Conservation (phyloP, 2,797 vertebrate species). For the Rhinatrema bivittatum region DNA sequence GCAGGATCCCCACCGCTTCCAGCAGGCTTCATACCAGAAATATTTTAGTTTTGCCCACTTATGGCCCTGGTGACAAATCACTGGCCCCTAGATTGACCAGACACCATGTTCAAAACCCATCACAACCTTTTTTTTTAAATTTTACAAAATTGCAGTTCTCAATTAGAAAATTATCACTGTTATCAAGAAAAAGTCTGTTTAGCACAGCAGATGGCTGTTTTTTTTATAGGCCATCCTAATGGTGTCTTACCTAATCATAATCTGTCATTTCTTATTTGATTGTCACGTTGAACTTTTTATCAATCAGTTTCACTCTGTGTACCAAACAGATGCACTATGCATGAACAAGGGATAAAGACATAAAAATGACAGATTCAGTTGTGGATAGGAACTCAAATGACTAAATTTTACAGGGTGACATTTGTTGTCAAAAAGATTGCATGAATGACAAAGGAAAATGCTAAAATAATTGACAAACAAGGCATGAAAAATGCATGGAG, state of each 20-base stretch:
- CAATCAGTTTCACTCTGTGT: constrained; percentile 52
- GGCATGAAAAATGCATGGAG: constrained; percentile 20
- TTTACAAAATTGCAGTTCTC: constrained; percentile 45
- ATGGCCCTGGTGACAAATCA: too few species aligned
- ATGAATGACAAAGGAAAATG: constrained; percentile 25
- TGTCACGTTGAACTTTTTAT: constrained; percentile 49
- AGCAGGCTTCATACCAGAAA: too few species aligned
- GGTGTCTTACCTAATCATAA: constrained; percentile 57
- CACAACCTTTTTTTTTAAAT: too few species aligned
- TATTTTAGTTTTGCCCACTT: too few species aligned
- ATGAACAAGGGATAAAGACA: constrained; percentile 28
- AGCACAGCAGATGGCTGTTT: constrained; percentile 52
- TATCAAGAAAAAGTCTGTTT: too few species aligned
- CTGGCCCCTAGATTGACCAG: too few species aligned
- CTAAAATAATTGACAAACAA: constrained; percentile 20
- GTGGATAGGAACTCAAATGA: constrained; percentile 24
- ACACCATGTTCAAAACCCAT: too few species aligned
- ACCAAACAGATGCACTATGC: constrained; percentile 51
- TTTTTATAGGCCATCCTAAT: constrained; percentile 56
- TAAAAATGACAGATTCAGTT: constrained; percentile 36
- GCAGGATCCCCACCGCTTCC: too few species aligned
- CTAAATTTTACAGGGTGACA: constrained; percentile 26
- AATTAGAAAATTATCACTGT: constrained; percentile 38
- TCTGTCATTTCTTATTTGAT: constrained; percentile 52
- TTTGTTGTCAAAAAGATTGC: constrained; percentile 7